Percentiles rank a stretch among this genome's conserved stretches.
phyloP scores from a whole-genome alignment of 2,888 invertebrate genomes.

The Eugnorisma glareosa region DNA sequence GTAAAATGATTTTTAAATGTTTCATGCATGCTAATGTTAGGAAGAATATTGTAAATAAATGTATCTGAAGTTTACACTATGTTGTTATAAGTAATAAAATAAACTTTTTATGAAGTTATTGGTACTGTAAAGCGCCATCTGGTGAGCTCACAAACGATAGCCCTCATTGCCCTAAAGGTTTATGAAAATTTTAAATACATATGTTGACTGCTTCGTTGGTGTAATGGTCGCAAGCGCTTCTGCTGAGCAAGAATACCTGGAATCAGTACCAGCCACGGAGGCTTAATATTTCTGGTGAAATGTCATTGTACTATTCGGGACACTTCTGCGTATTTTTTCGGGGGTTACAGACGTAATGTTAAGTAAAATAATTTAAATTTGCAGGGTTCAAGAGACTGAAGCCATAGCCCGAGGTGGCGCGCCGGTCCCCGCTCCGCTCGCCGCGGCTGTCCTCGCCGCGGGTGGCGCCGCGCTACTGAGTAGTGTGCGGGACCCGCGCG shows the following conservation, averaged over 20 bases:
- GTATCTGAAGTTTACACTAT: too few species aligned
- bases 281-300: background rate
- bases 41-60: too few species aligned
- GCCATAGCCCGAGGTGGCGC: constrained; percentile 89
- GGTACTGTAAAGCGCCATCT: too few species aligned
- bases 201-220: background rate
- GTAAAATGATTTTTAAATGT: too few species aligned
- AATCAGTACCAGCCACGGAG: background rate
- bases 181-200: background rate
- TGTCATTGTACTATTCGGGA: background rate
- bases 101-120: too few species aligned
- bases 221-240: background rate
- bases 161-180: too few species aligned
- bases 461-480: constrained; percentile 88
- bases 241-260: background rate
- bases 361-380: background rate
- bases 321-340: background rate
- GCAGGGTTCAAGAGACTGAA: constrained; percentile 95
- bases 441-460: constrained; percentile 85
- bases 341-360: background rate
- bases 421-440: constrained; percentile 77
- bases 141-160: too few species aligned
- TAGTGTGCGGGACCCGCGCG: constrained; percentile 61
- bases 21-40: too few species aligned
- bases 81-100: too few species aligned